Base-by-base conservation (phyloP, 2,797 vertebrate species). In the Ctenosaura bakeri region DNA sequence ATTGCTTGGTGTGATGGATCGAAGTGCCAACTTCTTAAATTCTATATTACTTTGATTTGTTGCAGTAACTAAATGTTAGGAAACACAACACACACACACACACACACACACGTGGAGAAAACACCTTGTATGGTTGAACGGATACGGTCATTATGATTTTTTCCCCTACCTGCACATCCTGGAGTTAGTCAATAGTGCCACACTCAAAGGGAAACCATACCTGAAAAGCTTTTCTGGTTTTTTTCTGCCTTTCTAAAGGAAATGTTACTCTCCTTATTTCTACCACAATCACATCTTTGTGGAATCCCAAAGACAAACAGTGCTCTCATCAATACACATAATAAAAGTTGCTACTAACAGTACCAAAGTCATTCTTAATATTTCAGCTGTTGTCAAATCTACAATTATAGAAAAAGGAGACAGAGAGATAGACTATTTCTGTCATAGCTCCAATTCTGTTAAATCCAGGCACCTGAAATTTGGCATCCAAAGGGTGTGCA, bases 31-130 rank as follows among this genome's bases (percentile, higher is more conserved):
- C 38, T 94, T 93, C 56, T 83, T 26, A 56, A 95, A 95, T 74
- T n/a, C 1, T 82, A 42, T 13, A 80, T 86, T 90, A 64, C 81
- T 93, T 95, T 42, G 79, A 89, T 93, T 94, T 92, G 94, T 35
- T 93, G 86, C 52, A 82, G 29, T 59, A 91, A 92, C 90, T 76
- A 95, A 66, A 86, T 87, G 3, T 59, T 90, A 88, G 88, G 71
- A 94, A 89, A 24, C 78, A 35, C 24, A 20, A 20, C 52, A 81
- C 16, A 18, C 77, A n/a, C 14, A 12, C 4, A 13, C 32, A 50
- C 7, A 66, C 8, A 42, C 16, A 69, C 10, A 69, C 29, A 69
- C 6, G 13, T 9, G 32, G 29, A 69, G 29, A 69, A 26, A 42
- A 8, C 3, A 52, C 0, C 56, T 24, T 89, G 20, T 46, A 81